phyloP scores from a whole-genome alignment of 2,113 vertebrate species.

The Pelecanoides urinatrix region DNA sequence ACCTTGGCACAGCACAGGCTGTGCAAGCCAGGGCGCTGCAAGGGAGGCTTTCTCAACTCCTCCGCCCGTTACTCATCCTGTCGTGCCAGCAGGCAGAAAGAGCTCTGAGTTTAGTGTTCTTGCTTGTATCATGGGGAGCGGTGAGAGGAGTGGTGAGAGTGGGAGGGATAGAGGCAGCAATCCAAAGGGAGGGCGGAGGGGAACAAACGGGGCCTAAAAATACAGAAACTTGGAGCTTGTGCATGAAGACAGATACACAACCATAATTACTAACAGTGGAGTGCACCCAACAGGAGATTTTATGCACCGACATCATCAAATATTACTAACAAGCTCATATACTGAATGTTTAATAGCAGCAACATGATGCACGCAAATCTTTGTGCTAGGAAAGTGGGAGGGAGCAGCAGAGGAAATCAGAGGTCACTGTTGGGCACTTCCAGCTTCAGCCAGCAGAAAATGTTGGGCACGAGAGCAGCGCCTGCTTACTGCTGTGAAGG shows the following conservation, averaged over 20 bases:
- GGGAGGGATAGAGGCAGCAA: neutral
- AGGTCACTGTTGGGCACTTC: neutral
- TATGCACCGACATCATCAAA: neutral
- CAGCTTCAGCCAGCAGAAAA: neutral
- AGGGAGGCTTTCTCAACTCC: neutral
- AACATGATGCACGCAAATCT: rapidly evolving
- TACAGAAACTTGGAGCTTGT: neutral
- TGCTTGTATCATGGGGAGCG: neutral
- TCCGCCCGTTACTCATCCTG: neutral
- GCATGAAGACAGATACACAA: rapidly evolving
- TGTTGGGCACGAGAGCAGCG: neutral
- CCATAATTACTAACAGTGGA: neutral
- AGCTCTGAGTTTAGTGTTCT: neutral
- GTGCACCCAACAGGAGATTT: neutral
- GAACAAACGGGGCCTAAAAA: neutral
- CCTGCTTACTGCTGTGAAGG: neutral
- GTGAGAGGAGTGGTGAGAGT: neutral
- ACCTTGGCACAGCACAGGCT: neutral
- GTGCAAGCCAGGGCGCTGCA: neutral
- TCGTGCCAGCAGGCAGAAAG: neutral
- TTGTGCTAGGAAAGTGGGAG: neutral
- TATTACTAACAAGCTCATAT: neutral
- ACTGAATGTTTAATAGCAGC: neutral
- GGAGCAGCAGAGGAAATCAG: neutral
- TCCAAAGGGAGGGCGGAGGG: too few species aligned